phyloP scores from a whole-genome alignment of 2,797 vertebrate genomes.

The Rhinichthys osculus region DNA sequence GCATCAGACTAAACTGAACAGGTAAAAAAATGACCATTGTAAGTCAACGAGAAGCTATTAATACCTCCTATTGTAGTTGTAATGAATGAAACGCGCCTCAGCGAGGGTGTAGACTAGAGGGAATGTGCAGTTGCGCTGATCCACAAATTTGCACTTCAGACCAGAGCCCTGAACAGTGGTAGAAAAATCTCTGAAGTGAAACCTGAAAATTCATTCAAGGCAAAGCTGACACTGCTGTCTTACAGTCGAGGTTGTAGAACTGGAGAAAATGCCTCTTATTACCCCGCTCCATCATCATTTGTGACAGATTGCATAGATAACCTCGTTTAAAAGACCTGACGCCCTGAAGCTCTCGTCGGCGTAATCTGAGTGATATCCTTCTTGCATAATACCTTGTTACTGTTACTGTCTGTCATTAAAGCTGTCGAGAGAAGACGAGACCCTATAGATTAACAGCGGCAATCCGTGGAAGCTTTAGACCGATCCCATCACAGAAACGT shows the following conservation, averaged over 20 bases:
- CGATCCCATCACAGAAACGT: slow-evolving; percentile 11
- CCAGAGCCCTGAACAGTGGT: neutral
- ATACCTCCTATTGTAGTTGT: slow-evolving; percentile 36
- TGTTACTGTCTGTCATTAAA: slow-evolving; percentile 75
- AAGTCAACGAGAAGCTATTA: slow-evolving; percentile 48
- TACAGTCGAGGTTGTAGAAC: slow-evolving; percentile 29
- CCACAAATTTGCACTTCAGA: slow-evolving; percentile 2
- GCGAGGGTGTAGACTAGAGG: slow-evolving; percentile 6
- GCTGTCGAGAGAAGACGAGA: slow-evolving; percentile 64
- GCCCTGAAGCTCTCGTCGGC: slow-evolving; percentile 73
- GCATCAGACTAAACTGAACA: slow-evolving; percentile 4
- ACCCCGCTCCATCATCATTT: slow-evolving; percentile 73
- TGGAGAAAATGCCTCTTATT: slow-evolving; percentile 70
- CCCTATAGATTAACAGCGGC: neutral
- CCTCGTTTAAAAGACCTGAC: slow-evolving; percentile 71
- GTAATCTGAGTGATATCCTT: slow-evolving; percentile 78
- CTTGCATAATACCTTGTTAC: slow-evolving; percentile 77
- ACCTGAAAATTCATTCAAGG: slow-evolving; percentile 36
- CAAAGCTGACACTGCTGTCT: slow-evolving; percentile 41
- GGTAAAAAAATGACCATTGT: slow-evolving; percentile 32
- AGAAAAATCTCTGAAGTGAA: slow-evolving; percentile 39
- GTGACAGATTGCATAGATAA: slow-evolving; percentile 75
- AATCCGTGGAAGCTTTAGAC: slow-evolving; percentile 3
- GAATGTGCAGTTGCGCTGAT: neutral
- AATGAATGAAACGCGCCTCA: slow-evolving; percentile 13